These are phyloP conservation scores for Amniataba percoides DNA, from an alignment of 2,797 vertebrate species.

Conservation along the genomic window DNA sequence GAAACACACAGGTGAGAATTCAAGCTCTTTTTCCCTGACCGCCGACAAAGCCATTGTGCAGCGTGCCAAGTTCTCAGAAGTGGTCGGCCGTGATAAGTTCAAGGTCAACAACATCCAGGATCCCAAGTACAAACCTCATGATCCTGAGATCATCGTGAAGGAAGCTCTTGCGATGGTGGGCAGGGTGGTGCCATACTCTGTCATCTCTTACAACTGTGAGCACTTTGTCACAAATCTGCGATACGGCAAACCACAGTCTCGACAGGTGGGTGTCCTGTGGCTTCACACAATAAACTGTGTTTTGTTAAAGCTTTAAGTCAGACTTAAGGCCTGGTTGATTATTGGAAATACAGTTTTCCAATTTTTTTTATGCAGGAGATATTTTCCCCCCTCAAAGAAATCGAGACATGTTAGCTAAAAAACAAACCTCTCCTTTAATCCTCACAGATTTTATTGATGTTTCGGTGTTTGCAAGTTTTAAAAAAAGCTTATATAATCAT, in stretches of 20 bases:
- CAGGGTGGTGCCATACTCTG: conserved; percentile 66
- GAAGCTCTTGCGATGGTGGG: conserved; percentile 75
- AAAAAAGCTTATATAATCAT: conserved; percentile 18
- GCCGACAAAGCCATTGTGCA: conserved; percentile 74
- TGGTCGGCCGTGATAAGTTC: conserved; percentile 69
- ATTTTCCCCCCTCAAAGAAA: background rate
- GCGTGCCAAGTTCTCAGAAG: conserved; percentile 76
- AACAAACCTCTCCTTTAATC: conserved; percentile 4
- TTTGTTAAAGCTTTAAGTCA: too few relatives aligned
- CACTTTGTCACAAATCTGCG: conserved; percentile 87
- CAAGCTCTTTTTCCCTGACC: conserved; percentile 34
- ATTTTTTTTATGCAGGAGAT: too few relatives aligned
- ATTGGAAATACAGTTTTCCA: too few relatives aligned
- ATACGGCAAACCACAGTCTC: conserved; percentile 80
- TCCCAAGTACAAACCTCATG: conserved; percentile 46
- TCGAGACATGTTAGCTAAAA: background rate
- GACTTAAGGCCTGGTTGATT: too few relatives aligned
- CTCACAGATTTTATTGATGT: background rate
- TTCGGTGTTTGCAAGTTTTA: conserved; percentile 9
- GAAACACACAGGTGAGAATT: conserved; percentile 46
- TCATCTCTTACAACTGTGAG: conserved; percentile 84
- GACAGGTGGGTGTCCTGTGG: conserved; percentile 75
- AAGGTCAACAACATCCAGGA: conserved; percentile 85
- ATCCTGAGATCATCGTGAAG: conserved; percentile 66
- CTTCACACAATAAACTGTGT: too few relatives aligned